Conservation (phyloP, 2,113 vertebrate species). For the Cyprinodon tularosa region DNA sequence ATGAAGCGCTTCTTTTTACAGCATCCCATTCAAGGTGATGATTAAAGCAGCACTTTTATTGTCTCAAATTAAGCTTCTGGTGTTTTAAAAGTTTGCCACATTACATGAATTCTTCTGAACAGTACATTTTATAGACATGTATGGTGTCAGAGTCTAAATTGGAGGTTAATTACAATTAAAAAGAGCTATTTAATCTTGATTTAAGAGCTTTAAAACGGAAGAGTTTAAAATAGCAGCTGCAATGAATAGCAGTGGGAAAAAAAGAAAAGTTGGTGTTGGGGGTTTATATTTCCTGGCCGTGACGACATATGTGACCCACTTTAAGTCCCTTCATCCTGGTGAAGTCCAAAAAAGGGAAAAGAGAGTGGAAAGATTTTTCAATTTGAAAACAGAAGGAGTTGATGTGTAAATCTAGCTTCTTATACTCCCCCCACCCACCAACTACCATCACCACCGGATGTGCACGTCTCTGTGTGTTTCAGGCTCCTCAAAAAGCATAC, state of each 20-base stretch:
- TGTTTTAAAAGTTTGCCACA: not conserved
- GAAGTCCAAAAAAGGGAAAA: slow-evolving; percentile 4
- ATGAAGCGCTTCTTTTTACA: not conserved
- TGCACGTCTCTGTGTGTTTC: not conserved
- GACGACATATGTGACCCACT: slow-evolving; percentile 1
- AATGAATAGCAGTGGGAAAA: slow-evolving; percentile 36
- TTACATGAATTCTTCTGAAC: no score
- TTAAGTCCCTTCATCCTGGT: not conserved
- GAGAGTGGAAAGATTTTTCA: not conserved
- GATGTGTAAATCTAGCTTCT: slow-evolving; percentile 22
- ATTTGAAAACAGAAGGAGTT: slow-evolving; percentile 12
- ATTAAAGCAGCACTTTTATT: not conserved
- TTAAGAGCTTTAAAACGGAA: not conserved
- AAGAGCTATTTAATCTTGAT: not conserved
- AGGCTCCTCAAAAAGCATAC: not conserved
- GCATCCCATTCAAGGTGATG: not conserved
- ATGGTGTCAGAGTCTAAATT: not conserved
- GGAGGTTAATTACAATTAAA: not conserved
- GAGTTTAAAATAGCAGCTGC: not conserved
- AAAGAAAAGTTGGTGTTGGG: slow-evolving; percentile 15
- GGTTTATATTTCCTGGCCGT: slow-evolving; percentile 24
- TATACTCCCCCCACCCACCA: not conserved
- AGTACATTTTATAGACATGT: not conserved
- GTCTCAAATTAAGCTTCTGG: not conserved
- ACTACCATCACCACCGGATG: not conserved